Evolutionary conservation across 2,797 vertebrate genomes (phyloP).

Genomic region (Xerus rutilus): DNA sequence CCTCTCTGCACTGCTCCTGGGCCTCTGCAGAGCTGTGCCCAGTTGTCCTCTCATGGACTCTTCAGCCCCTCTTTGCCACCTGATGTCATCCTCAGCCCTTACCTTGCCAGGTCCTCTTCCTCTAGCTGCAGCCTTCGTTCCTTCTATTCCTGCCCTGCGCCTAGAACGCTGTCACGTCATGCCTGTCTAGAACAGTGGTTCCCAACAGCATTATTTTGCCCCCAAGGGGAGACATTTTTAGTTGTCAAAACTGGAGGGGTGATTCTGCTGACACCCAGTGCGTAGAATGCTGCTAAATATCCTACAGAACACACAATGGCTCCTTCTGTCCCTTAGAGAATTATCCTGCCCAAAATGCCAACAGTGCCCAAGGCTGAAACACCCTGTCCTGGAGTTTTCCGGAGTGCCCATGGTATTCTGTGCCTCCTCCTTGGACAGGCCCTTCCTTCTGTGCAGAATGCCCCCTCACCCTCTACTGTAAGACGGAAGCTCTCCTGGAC

Average conservation of each 20-base stretch:
- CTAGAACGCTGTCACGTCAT: neutral
- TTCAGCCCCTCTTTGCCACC: neutral
- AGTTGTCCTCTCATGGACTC: neutral
- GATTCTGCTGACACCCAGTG: neutral
- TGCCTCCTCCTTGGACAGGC: neutral
- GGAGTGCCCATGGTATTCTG: neutral
- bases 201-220: neutral
- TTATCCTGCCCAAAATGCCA: neutral
- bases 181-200: neutral
- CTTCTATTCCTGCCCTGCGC: neutral
- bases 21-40: neutral
- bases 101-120: neutral
- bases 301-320: fast-evolving
- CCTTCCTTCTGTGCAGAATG: neutral
- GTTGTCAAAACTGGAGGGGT: neutral
- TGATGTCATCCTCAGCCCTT: neutral
- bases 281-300: neutral
- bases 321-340: neutral
- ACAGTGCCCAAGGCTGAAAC: neutral
- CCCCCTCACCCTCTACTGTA: neutral
- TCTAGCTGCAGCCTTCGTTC: neutral
- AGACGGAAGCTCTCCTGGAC: neutral
- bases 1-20: neutral
- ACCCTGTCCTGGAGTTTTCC: neutral
- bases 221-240: neutral